These are phyloP conservation scores for Epinephelus malabaricus DNA, from an alignment of 2,797 vertebrate species.

Conservation along the genomic window DNA sequence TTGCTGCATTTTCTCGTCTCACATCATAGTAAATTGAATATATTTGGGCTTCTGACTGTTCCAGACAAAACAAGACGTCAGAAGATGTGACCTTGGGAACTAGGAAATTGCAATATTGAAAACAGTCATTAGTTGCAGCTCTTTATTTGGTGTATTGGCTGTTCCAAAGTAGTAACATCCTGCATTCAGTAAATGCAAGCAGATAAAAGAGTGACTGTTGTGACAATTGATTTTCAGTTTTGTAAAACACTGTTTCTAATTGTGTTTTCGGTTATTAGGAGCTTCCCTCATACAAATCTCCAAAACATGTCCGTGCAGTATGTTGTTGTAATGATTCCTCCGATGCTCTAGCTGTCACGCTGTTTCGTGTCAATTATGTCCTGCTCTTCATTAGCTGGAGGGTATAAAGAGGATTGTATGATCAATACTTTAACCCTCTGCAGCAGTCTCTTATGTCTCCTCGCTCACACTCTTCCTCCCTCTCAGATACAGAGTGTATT, in stretches of 20 bases:
- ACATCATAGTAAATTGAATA: not conserved
- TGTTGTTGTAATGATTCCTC: slow-evolving; percentile 55
- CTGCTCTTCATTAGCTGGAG: slow-evolving; percentile 49
- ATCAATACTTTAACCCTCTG: slow-evolving; percentile 68
- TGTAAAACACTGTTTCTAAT: slow-evolving; percentile 57
- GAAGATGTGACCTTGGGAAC: not conserved
- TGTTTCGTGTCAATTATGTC: slow-evolving; percentile 59
- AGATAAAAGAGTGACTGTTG: slow-evolving; percentile 30
- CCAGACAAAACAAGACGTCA: not conserved
- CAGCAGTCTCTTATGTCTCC: slow-evolving; percentile 48
- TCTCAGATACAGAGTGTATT: slow-evolving; percentile 50
- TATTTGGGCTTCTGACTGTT: not conserved
- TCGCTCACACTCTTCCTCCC: slow-evolving; percentile 41
- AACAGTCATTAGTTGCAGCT: not conserved
- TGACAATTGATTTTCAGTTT: slow-evolving; percentile 68
- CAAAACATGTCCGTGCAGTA: slow-evolving; percentile 19
- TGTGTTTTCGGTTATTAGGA: slow-evolving; percentile 30
- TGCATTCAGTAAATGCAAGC: slow-evolving; percentile 15
- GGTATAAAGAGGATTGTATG: slow-evolving; percentile 43
- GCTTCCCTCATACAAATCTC: slow-evolving; percentile 21
- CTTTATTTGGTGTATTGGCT: not conserved
- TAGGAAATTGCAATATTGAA: not conserved
- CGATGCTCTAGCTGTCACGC: slow-evolving; percentile 48
- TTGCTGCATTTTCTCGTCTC: not conserved
- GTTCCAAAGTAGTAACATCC: slow-evolving; percentile 3